Conservation (phyloP, 2,113 vertebrate species). For the Paradoxurus hermaphroditus region DNA sequence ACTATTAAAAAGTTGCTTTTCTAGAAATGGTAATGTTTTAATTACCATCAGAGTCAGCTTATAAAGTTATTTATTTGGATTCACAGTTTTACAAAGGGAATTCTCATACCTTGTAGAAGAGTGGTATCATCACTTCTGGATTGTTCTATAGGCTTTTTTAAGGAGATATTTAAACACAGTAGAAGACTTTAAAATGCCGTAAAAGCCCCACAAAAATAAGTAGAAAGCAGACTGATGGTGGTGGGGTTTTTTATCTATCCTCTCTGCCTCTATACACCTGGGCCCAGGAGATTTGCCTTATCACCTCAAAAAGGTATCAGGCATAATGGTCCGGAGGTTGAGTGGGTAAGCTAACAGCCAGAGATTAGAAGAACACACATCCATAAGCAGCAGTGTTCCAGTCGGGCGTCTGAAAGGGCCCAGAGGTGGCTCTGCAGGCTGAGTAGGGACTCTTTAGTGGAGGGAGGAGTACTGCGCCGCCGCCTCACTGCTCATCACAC, state of each 20-base stretch:
- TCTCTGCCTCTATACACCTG: background rate
- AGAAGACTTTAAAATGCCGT: slow-evolving; percentile 34
- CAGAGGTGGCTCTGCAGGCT: background rate
- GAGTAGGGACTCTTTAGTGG: background rate
- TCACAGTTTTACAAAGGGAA: slow-evolving; percentile 39
- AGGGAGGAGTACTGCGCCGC: background rate
- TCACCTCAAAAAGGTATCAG: background rate
- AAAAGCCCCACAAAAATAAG: slow-evolving; percentile 43
- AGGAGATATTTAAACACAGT: slow-evolving; percentile 1
- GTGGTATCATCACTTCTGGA: background rate
- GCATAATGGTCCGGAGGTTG: background rate
- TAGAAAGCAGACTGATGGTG: too few relatives aligned
- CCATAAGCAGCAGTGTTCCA: background rate
- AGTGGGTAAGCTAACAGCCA: background rate
- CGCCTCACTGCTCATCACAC: background rate
- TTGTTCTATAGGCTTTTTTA: background rate
- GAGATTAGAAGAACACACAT: background rate
- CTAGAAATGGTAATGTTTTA: slow-evolving; percentile 59
- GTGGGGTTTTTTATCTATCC: background rate
- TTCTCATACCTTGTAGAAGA: background rate
- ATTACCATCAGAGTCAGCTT: slow-evolving; percentile 46
- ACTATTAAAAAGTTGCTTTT: slow-evolving; percentile 36
- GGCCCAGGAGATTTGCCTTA: background rate
- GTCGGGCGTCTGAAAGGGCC: background rate
- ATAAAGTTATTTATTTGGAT: slow-evolving; percentile 41